Evolutionary conservation across 2,797 vertebrate genomes (phyloP).

Genomic region (Sarcophilus harrisii): DNA sequence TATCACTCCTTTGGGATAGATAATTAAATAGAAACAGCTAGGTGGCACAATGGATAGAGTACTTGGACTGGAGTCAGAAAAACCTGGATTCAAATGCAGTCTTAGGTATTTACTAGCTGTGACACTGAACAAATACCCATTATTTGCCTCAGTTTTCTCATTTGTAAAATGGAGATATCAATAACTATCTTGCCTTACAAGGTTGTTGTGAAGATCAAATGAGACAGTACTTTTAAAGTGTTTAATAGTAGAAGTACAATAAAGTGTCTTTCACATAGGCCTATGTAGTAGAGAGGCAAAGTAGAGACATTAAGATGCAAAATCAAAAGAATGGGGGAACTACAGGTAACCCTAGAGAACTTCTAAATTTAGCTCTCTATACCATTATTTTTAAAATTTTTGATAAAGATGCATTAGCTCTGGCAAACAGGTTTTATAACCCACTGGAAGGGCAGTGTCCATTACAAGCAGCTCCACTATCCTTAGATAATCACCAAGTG

Average conservation of each 20-base stretch:
- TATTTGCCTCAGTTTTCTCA: not conserved
- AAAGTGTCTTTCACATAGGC: not conserved
- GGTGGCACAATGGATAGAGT: not conserved
- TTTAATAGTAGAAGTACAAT: not conserved
- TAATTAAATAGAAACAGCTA: not conserved
- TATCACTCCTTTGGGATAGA: not conserved
- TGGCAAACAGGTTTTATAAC: too few relatives aligned
- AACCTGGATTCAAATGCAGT: not conserved
- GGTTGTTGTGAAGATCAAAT: not conserved
- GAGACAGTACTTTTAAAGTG: not conserved
- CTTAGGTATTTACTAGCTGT: not conserved
- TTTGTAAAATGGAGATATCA: not conserved
- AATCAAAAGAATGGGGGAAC: too few relatives aligned
- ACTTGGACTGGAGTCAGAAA: not conserved
- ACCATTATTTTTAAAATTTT: too few relatives aligned
- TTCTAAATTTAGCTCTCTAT: too few relatives aligned
- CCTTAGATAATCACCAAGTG: too few relatives aligned
- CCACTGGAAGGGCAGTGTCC: too few relatives aligned
- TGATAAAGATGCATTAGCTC: too few relatives aligned
- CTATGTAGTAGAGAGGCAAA: too few relatives aligned
- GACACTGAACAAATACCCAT: not conserved
- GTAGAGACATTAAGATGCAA: too few relatives aligned
- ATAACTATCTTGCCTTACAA: not conserved
- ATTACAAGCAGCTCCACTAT: too few relatives aligned
- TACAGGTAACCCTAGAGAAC: too few relatives aligned